These are phyloP conservation scores for Oryctes rhinoceros DNA, from an alignment of 1,140 invertebrate species.

Conservation along the genomic window DNA sequence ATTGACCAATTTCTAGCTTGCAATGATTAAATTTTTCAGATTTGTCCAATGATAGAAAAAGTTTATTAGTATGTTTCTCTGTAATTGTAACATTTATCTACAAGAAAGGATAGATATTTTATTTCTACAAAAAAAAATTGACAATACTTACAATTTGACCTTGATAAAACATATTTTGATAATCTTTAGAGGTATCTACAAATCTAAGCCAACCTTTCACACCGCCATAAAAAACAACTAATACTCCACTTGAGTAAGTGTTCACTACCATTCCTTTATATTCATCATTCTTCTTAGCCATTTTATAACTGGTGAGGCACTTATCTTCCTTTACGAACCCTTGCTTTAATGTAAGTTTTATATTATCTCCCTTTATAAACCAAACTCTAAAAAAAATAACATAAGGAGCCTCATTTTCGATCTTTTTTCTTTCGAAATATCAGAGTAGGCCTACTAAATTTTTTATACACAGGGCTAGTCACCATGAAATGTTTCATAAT, in stretches of 20 bases:
- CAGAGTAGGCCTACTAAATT: too few species aligned
- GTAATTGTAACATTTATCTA: slow-evolving; percentile 47
- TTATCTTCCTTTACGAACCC: slow-evolving; percentile 65
- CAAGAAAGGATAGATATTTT: slow-evolving; percentile 37
- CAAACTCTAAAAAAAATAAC: slow-evolving; percentile 62
- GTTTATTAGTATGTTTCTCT: slow-evolving; percentile 39
- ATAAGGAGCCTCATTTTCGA: too few species aligned
- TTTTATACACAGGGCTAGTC: too few species aligned
- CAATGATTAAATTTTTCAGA: background rate
- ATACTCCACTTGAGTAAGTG: slow-evolving; percentile 61
- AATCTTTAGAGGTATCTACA: slow-evolving; percentile 61
- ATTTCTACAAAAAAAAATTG: slow-evolving; percentile 15
- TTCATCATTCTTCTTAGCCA: slow-evolving; percentile 62
- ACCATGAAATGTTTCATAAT: too few species aligned
- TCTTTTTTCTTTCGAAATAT: too few species aligned
- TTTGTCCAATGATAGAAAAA: slow-evolving; percentile 43
- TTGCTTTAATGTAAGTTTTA: slow-evolving; percentile 68
- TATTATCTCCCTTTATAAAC: slow-evolving; percentile 52
- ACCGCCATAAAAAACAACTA: slow-evolving; percentile 70
- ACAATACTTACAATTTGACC: slow-evolving; percentile 69
- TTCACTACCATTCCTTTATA: slow-evolving; percentile 68
- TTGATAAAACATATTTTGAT: slow-evolving; percentile 60
- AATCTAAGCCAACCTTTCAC: slow-evolving; percentile 67
- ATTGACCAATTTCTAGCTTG: background rate
- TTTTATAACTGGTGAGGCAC: slow-evolving; percentile 61